These are phyloP conservation scores for Folsomia candida DNA, from an alignment of 2,888 invertebrate species.

Conservation along the genomic window DNA sequence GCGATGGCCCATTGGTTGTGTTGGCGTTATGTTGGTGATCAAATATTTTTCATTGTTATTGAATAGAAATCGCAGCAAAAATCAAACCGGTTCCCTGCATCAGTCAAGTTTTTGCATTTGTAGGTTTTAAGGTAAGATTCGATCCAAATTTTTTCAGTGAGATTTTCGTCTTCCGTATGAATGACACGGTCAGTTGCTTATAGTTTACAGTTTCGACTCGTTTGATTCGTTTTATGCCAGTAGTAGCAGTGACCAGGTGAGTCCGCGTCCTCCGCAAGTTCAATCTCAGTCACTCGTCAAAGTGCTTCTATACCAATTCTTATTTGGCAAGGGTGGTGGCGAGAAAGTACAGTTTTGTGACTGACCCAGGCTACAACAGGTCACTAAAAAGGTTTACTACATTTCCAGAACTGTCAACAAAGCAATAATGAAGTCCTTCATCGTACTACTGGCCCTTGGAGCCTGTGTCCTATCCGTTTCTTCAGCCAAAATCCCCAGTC, in stretches of 20 bases:
- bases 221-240: neutral
- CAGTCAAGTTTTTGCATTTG: constrained; percentile 36
- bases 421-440: constrained; percentile 13
- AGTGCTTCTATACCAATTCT: neutral
- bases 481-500: constrained; percentile 10
- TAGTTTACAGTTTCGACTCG: constrained; percentile 10
- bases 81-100: constrained; percentile 24
- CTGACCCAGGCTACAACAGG: neutral
- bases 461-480: constrained; percentile 24
- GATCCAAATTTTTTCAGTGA: constrained; percentile 43
- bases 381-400: neutral
- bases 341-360: neutral
- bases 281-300: constrained; percentile 1
- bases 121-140: constrained; percentile 43
- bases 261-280: neutral
- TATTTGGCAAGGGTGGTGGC: neutral
- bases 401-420: neutral
- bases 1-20: neutral
- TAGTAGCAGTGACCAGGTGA: neutral
- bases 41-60: constrained; percentile 2
- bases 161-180: constrained; percentile 39
- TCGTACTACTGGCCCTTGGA: constrained; percentile 10
- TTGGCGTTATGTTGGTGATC: neutral
- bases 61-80: constrained; percentile 1
- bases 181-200: constrained; percentile 7